Percentiles rank a stretch among this genome's conserved stretches.
Conservation (phyloP, 2,888 invertebrate species). For the Craniophora ligustri region DNA sequence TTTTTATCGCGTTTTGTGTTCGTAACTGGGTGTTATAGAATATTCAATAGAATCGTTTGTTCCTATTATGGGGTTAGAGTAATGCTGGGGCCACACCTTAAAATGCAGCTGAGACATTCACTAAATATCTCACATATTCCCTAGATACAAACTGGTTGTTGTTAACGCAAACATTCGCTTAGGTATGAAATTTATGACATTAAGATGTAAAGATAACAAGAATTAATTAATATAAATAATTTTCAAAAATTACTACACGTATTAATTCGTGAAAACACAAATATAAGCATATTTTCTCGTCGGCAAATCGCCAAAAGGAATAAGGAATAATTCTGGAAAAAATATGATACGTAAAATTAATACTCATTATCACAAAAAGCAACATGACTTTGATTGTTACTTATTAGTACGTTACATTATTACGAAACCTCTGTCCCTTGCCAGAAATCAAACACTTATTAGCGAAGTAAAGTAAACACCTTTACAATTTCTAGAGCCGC, state of each 20-base stretch:
- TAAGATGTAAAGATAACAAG: no score
- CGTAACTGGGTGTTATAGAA: constrained; percentile 43
- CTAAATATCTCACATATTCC: background rate
- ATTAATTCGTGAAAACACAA: no score
- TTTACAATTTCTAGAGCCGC: constrained; percentile 29
- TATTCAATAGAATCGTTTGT: constrained; percentile 44
- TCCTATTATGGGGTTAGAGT: constrained; percentile 27
- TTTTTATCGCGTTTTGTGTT: constrained; percentile 56
- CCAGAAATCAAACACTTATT: constrained; percentile 34
- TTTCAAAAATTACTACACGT: no score
- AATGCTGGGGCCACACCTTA: constrained; percentile 16
- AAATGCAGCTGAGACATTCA: background rate
- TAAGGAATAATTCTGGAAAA: no score
- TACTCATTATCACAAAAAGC: no score
- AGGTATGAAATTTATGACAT: no score
- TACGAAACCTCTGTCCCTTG: background rate
- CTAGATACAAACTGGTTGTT: background rate
- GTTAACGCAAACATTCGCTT: background rate
- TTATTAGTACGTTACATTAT: background rate
- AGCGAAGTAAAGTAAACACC: constrained; percentile 33
- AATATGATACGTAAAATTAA: no score
- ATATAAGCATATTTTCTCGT: no score
- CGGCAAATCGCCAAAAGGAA: no score
- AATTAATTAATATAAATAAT: no score
- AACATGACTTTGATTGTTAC: no score